Percentiles rank a stretch among this genome's conserved stretches.
These are phyloP conservation scores for Pegoplata infirma DNA, from an alignment of 2,888 invertebrate species.

Conservation along the genomic window DNA sequence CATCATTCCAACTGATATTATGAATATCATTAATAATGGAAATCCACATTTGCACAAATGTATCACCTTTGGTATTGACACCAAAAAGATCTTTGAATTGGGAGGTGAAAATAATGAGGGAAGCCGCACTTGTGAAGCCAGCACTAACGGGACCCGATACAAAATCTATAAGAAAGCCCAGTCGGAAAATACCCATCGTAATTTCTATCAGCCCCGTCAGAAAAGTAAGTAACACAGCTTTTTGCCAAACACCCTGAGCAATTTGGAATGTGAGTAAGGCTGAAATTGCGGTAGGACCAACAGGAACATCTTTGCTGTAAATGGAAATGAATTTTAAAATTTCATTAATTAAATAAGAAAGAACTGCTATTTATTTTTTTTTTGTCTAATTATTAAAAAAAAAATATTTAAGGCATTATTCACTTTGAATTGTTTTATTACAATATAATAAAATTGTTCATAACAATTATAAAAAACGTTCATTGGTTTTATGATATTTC, in stretches of 20 bases:
- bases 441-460: too few species aligned
- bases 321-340: too few species aligned
- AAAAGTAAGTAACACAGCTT: constrained; percentile 87
- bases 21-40: constrained; percentile 85
- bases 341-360: too few species aligned
- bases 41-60: constrained; percentile 89
- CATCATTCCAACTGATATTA: constrained; percentile 85
- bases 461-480: too few species aligned
- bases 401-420: too few species aligned
- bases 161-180: constrained; percentile 93
- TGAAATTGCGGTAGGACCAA: constrained; percentile 95
- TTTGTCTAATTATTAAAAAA: too few species aligned
- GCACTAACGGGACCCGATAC: constrained; percentile 94
- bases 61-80: constrained; percentile 85
- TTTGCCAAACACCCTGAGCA: constrained; percentile 82
- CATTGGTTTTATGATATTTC: too few species aligned
- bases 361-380: too few species aligned
- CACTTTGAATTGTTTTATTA: too few species aligned
- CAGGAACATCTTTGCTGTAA: constrained; percentile 91
- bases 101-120: constrained; percentile 91
- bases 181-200: constrained; percentile 88
- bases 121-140: constrained; percentile 93
- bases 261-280: constrained; percentile 91
- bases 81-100: constrained; percentile 91
- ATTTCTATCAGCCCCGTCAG: constrained; percentile 87